Conservation (phyloP, 2,113 vertebrate genomes). For the Ctenomys sociabilis region DNA sequence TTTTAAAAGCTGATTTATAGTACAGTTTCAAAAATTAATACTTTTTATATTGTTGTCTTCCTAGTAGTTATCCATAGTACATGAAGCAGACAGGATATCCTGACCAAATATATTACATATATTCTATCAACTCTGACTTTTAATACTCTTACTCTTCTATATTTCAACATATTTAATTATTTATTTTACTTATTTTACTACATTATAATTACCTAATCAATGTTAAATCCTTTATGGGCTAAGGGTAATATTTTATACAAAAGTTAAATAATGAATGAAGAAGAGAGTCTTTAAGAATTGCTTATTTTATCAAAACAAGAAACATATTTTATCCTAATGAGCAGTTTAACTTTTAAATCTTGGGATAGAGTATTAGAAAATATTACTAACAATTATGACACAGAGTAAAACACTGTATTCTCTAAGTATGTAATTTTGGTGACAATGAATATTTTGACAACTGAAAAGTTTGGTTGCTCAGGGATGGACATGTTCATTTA, state of each 20-base stretch:
- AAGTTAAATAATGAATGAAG: not conserved
- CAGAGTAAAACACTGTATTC: not conserved
- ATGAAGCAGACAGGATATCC: too few species aligned
- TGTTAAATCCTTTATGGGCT: not conserved
- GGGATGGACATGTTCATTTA: not conserved
- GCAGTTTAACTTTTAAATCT: conserved; percentile 47
- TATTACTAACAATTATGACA: not conserved
- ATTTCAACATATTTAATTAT: conserved; percentile 4
- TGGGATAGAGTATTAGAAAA: not conserved
- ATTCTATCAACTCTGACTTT: not conserved
- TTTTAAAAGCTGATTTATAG: too few species aligned
- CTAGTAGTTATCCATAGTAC: too few species aligned
- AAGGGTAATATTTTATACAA: not conserved
- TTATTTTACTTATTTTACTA: not conserved
- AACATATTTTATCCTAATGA: not conserved
- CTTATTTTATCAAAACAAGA: not conserved
- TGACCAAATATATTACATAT: not conserved
- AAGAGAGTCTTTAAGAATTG: not conserved
- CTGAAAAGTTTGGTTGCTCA: not conserved
- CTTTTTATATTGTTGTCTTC: too few species aligned
- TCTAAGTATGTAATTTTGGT: not conserved
- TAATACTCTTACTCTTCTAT: not conserved
- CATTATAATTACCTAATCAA: not conserved
- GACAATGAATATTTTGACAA: not conserved
- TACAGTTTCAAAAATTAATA: too few species aligned